Percentiles rank a stretch among this genome's conserved stretches.
Evolutionary conservation across 2,113 vertebrate genomes (phyloP).

Genomic region (Aptenodytes patagonicus): DNA sequence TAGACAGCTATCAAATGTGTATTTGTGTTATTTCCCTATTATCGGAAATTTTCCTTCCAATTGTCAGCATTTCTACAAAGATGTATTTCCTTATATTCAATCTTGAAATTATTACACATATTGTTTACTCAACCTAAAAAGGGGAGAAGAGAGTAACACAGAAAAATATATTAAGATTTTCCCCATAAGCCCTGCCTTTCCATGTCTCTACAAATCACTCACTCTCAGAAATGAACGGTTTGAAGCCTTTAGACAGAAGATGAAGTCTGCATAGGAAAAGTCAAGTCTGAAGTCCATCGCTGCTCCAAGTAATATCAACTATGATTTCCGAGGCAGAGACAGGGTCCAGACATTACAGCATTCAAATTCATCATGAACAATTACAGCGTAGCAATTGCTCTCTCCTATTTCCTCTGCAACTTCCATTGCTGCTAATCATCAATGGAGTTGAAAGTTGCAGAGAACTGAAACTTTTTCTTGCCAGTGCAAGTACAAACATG

Average conservation of each 20-base stretch:
- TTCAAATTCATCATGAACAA: background rate
- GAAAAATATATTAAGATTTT: background rate
- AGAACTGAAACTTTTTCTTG: background rate
- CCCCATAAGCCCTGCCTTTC: background rate
- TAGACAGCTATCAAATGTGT: background rate
- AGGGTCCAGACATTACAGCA: background rate
- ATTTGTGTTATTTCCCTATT: background rate
- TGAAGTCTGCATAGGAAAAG: background rate
- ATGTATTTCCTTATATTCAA: background rate
- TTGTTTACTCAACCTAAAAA: background rate
- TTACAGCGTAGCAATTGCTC: background rate
- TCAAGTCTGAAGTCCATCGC: background rate
- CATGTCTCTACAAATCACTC: background rate
- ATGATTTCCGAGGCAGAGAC: background rate
- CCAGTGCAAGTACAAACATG: background rate
- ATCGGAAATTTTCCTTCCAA: background rate
- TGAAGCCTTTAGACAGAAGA: background rate
- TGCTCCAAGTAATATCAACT: background rate
- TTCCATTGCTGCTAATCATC: background rate
- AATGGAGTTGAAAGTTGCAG: background rate
- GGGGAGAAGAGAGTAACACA: background rate
- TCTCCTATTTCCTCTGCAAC: background rate
- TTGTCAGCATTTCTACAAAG: background rate
- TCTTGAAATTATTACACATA: background rate
- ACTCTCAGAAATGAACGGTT: background rate